Conservation (phyloP, 2,797 vertebrate species). For the Leptatherina wallacei region DNA sequence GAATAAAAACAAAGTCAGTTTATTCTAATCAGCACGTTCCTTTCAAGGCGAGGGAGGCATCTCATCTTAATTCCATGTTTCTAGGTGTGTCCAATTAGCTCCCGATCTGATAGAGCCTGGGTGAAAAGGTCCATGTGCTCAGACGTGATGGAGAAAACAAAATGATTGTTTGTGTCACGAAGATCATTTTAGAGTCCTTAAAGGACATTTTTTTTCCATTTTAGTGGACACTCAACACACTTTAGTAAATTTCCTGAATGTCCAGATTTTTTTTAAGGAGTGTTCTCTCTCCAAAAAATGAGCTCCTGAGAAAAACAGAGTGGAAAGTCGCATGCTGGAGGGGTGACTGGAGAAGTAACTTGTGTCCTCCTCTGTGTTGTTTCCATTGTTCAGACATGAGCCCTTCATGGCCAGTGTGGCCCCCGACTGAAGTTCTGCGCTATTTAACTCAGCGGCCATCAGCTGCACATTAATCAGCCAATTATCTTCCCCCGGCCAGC, state of each 20-base stretch:
- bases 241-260: no score
- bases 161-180: constrained; percentile 20
- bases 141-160: constrained; percentile 25
- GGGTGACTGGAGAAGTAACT: background rate
- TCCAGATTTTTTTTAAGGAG: constrained; percentile 50
- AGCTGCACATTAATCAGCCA: constrained; percentile 73
- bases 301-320: constrained; percentile 19
- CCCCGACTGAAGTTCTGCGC: constrained; percentile 19
- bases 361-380: constrained; percentile 11
- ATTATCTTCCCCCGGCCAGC: constrained; percentile 63
- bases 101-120: constrained; percentile 5
- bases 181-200: constrained; percentile 54
- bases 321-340: constrained; percentile 8
- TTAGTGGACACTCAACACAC: constrained; percentile 41
- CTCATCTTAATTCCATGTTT: background rate
- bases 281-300: constrained; percentile 11
- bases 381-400: constrained; percentile 46
- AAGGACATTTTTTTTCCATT: constrained; percentile 39
- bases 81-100: constrained; percentile 19
- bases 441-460: constrained; percentile 37
- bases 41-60: background rate
- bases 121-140: constrained; percentile 20
- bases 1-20: background rate
- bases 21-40: background rate
- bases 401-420: constrained; percentile 10